Percentiles rank a stretch among this genome's conserved stretches.
Conservation (phyloP, 1,140 invertebrate genomes). For the Cotesia glomerata region DNA sequence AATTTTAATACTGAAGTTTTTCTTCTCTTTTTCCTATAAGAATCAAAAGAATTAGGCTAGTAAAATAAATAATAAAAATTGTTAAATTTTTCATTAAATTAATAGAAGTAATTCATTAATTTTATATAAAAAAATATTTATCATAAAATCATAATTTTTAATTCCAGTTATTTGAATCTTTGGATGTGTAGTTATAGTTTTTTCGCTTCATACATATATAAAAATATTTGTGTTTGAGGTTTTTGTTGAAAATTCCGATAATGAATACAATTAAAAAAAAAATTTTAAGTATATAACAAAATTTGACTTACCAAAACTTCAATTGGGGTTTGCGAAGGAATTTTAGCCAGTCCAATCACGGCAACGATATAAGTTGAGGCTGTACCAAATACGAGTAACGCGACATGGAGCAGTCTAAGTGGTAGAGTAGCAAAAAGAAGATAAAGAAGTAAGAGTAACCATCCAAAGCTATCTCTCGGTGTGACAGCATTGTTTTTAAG, state of each 20-base stretch:
- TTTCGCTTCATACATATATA: no score
- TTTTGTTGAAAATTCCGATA: background rate
- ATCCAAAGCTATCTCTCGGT: slow-evolving; percentile 71
- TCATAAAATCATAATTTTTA: no score
- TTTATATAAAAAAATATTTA: no score
- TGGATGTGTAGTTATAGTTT: no score
- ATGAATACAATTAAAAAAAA: background rate
- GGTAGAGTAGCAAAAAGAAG: slow-evolving; percentile 85
- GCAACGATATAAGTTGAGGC: slow-evolving; percentile 68
- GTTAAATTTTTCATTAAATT: no score
- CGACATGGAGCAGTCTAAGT: slow-evolving; percentile 71
- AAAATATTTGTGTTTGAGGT: no score
- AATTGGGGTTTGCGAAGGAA: slow-evolving; percentile 51
- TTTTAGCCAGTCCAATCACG: slow-evolving; percentile 62
- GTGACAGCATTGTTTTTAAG: slow-evolving; percentile 64
- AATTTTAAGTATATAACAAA: background rate
- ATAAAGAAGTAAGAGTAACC: slow-evolving; percentile 82
- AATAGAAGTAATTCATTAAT: no score
- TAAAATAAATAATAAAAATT: no score
- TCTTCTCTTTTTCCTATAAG: no score
- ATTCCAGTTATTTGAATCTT: no score
- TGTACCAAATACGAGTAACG: slow-evolving; percentile 67
- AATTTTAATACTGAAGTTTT: no score
- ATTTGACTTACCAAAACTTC: slow-evolving; percentile 65
- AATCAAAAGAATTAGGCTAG: no score